These are phyloP conservation scores for Mycalesis mineus DNA, from an alignment of 2,888 invertebrate genomes.

Conservation along the genomic window DNA sequence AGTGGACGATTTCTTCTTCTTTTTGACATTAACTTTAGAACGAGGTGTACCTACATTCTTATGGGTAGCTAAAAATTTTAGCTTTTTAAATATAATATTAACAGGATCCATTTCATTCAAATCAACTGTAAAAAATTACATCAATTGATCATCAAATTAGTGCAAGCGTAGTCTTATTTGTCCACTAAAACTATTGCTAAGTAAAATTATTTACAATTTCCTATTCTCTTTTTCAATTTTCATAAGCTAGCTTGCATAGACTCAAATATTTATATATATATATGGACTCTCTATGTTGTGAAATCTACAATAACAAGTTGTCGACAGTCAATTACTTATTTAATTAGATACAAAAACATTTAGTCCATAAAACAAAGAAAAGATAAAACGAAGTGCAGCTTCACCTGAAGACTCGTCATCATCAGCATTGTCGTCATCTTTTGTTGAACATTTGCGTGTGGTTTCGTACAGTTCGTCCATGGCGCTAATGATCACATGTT, in stretches of 20 bases:
- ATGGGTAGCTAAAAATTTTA: constrained; percentile 46
- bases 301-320: not conserved
- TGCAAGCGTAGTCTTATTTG: no score
- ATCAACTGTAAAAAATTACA: constrained; percentile 25
- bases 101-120: constrained; percentile 46
- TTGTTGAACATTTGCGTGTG: constrained; percentile 32
- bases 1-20: constrained; percentile 51
- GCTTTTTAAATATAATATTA: constrained; percentile 52
- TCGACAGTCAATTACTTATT: no score
- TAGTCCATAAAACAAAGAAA: not conserved
- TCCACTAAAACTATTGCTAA: no score
- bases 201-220: no score
- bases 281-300: not conserved
- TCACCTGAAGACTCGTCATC: constrained; percentile 47
- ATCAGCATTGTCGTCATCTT: constrained; percentile 33
- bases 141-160: constrained; percentile 1
- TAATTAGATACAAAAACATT: no score
- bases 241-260: no score
- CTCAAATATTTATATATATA: no score
- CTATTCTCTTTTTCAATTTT: no score
- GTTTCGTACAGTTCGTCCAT: constrained; percentile 54
- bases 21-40: constrained; percentile 59
- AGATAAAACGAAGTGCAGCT: not conserved
- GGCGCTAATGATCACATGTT: constrained; percentile 40
- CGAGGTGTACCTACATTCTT: constrained; percentile 54